These are phyloP conservation scores for Eutolmus rufibarbis DNA, from an alignment of 2,888 invertebrate genomes.

Conservation along the genomic window DNA sequence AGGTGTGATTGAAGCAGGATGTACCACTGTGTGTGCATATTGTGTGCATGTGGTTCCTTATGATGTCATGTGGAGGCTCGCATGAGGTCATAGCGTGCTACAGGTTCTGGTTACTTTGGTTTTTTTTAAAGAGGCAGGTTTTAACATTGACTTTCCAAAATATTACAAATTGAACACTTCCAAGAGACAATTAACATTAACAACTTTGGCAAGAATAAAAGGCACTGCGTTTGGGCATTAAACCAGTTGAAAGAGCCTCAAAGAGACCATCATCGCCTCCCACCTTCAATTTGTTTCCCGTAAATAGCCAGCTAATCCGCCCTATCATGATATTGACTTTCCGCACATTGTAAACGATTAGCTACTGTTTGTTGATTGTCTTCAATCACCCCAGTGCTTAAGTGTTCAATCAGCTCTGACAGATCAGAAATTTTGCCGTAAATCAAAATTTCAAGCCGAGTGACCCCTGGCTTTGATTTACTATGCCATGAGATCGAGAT, in stretches of 20 bases:
- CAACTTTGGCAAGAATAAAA: background rate
- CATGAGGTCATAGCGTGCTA: background rate
- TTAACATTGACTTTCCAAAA: background rate
- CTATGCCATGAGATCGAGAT: conserved; percentile 7
- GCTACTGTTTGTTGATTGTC: conserved; percentile 36
- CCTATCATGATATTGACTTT: conserved; percentile 35
- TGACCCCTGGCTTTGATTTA: conserved; percentile 5
- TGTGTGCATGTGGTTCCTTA: background rate
- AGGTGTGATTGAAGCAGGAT: too few species aligned
- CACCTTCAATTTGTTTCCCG: conserved; percentile 21
- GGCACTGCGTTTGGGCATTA: background rate
- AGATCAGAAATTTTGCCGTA: conserved; percentile 37
- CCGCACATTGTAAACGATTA: conserved; percentile 30
- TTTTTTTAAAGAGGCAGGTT: background rate
- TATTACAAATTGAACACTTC: background rate
- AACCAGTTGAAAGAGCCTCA: background rate
- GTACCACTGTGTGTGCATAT: too few species aligned
- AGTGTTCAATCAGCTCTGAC: conserved; percentile 39
- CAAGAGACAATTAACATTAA: background rate
- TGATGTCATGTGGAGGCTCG: background rate
- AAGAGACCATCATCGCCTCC: background rate
- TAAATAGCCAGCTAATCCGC: conserved; percentile 3
- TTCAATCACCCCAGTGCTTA: conserved; percentile 29
- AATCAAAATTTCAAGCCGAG: conserved; percentile 29
- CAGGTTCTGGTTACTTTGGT: background rate